Base-by-base conservation (phyloP, 2,888 invertebrate genomes). In the Epistrophe eligans region DNA sequence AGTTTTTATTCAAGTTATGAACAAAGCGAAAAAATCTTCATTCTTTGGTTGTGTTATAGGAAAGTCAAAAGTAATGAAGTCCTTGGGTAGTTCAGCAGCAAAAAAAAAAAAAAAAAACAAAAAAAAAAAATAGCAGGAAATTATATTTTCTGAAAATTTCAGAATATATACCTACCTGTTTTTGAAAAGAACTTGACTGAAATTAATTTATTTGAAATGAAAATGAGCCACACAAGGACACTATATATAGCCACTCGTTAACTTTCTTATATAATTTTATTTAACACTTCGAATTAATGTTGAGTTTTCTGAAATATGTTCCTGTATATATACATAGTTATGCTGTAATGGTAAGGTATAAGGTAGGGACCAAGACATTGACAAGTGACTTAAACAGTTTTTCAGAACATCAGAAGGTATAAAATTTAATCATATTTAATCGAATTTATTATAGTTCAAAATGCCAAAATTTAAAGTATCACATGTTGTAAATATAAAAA, bases 1-100 rank as follows among this genome's bases (percentile, higher is more conserved):
- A 32, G 66, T 55, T 74, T 74, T 17, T 73, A 57, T 66, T 38
- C 48, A 55, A 43, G 64, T 77, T 76, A 66, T 76, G 45, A 77
- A 67, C 19, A 66, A 62, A 52, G 40, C 38, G 9, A 48, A 62
- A 64, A 45, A 58, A 6, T 45, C 6, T 50, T 52, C 35, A 76
- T 80, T 71, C 28, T 64, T 48, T 70, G 60, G 28, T 50, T 40
- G 62, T 76, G 62, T 64, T 70, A 38, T 79, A 50, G 64, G 19
- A 50, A 62, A 45, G 45, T n/a, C 28, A 67, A 73, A 67, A 60
- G 48, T 70, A 79, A 71, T 74, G 43, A 76, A 84, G 72, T 77
- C 77, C 62, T 84, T 55, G 58, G 55, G 38, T 62, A 45, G 52
- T 45, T 19, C 11, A 24, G 17, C 43, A 19, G 24, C n/a, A 70